These are phyloP conservation scores for Rhinolophus sinicus DNA, from an alignment of 2,113 vertebrate species.

Conservation along the genomic window DNA sequence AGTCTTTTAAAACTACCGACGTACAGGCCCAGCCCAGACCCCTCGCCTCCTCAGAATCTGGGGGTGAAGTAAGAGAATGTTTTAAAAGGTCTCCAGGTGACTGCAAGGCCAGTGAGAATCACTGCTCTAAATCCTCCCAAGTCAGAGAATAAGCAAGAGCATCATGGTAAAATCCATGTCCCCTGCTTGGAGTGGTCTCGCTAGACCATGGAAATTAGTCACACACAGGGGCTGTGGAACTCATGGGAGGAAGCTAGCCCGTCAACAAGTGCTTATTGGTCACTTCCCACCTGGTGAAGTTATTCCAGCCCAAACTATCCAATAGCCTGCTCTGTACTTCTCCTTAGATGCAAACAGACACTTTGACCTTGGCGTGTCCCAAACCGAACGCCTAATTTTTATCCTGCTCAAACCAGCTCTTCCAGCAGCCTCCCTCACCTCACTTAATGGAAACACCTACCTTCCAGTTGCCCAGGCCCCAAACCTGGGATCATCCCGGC, in stretches of 20 bases:
- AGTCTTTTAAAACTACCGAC: background rate
- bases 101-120: background rate
- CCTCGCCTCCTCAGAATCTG: background rate
- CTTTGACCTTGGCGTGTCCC: background rate
- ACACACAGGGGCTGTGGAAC: background rate
- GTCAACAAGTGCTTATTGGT: background rate
- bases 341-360: background rate
- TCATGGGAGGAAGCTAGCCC: background rate
- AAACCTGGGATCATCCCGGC: background rate
- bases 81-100: background rate
- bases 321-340: background rate
- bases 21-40: background rate
- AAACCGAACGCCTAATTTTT: background rate
- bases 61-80: background rate
- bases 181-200: background rate
- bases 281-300: background rate
- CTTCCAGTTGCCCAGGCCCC: background rate
- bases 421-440: background rate
- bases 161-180: background rate
- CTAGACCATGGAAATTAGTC: background rate
- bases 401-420: background rate
- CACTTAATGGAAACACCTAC: background rate
- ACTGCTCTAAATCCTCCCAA: background rate
- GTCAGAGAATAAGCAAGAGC: background rate
- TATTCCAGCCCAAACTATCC: background rate